Evolutionary conservation across 2,888 invertebrate species (phyloP), one percentile per base, ranked within the genome.

Genomic region (Alentia gelatinosa): DNA sequence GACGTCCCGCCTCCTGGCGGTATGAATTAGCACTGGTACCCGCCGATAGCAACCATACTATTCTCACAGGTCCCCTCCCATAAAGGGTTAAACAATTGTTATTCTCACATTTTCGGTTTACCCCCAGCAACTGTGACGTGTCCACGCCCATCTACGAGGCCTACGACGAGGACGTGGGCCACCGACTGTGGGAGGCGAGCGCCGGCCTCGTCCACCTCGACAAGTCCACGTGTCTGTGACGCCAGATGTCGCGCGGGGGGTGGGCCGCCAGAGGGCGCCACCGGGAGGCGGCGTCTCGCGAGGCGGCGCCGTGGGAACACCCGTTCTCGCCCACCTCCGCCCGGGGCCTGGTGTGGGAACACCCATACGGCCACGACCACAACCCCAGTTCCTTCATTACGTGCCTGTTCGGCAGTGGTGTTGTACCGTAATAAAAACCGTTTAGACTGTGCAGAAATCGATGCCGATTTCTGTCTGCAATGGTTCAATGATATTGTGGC

Each of bases 131-230:
- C 63, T 90, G 90, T 50, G 47, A 75, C 4, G 35, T 90, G 5
- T 90, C 90, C 39, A 83, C 83, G 26, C 90, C 90, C 1, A 40
- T 90, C 63, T 63, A 68, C 19, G 79, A 79, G 33, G 90, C 90
- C 15, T 90, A 56, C 35, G 74, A 75, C 12, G 50, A 42, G 1
- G 90, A 90, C 30, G 15, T 79, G 7, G 75, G n/a, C 0, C 12
- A 75, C 4, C 75, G 90, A n/a, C 37, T 90, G 90, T 90, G 90
- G 90, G 40, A 39, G 37, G 63, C 37, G 4, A 79, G 75, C 33
- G 90, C 35, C 33, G 47, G 40, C 0, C 35, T 90, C 7, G 90
- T 90, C 1, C 33, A 37, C 7, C 88, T 88, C 23, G 26, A 88
- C 33, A 40, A 88, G 88, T 4, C 19, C 42, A 19, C 50, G 0